These are phyloP conservation scores for Rhadina sibilatrix DNA, from an alignment of 2,113 vertebrate genomes.

Conservation along the genomic window DNA sequence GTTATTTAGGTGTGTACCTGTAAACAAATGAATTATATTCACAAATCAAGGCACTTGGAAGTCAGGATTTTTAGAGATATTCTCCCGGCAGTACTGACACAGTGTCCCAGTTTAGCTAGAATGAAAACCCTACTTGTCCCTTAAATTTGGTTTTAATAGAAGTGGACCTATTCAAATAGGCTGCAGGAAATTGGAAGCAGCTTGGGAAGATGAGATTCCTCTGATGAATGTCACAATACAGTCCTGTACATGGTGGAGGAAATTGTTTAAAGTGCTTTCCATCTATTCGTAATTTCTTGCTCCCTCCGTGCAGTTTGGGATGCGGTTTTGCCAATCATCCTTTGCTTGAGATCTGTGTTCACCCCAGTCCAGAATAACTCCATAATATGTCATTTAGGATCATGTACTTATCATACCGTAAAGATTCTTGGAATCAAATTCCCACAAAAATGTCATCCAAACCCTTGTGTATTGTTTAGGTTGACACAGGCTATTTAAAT, in stretches of 20 bases:
- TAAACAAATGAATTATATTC: neutral
- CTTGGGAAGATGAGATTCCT: conserved; percentile 27
- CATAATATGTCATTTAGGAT: neutral
- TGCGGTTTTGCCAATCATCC: neutral
- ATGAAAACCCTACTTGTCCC: neutral
- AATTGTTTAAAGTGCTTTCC: neutral
- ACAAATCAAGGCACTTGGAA: neutral
- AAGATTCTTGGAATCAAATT: conserved; percentile 23
- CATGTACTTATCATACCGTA: neutral
- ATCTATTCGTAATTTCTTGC: neutral
- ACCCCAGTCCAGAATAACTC: neutral
- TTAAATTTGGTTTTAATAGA: neutral
- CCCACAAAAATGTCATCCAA: neutral
- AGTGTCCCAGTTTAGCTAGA: neutral
- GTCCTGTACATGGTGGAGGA: neutral
- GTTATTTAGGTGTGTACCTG: neutral
- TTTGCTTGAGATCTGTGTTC: neutral
- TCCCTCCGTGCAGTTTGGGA: neutral
- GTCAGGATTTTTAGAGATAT: neutral
- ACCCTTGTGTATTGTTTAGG: conserved; percentile 17
- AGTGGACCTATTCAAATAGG: neutral
- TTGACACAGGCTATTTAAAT: conserved; percentile 59
- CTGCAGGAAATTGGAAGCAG: neutral
- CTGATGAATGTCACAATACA: conserved; percentile 1
- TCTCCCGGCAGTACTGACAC: neutral